Evolutionary conservation across 2,888 invertebrate genomes (phyloP).

Genomic region (Lampropteryx suffumata): DNA sequence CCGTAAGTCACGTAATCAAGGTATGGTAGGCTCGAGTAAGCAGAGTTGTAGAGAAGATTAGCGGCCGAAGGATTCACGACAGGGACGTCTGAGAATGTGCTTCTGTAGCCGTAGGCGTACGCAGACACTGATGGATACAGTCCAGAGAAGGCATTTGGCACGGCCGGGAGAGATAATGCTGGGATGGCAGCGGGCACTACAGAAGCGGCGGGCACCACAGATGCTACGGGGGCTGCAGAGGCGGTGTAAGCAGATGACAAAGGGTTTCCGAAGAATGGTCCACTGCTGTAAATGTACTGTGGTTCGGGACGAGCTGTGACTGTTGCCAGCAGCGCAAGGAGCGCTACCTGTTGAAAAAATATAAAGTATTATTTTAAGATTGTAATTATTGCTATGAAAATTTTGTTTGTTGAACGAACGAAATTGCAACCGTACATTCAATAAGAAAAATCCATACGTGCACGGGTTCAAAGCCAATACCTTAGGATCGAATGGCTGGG

Average conservation of each 20-base stretch:
- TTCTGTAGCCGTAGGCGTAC: constrained; percentile 49
- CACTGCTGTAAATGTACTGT: constrained; percentile 35
- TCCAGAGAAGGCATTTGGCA: constrained; percentile 2
- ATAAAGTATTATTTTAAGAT: too few species aligned
- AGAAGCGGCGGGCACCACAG: constrained; percentile 9
- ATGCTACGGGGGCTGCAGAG: background rate
- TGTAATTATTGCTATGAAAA: too few species aligned
- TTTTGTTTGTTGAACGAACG: too few species aligned
- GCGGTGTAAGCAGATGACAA: constrained; percentile 26
- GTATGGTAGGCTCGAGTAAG: constrained; percentile 31
- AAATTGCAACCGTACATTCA: too few species aligned
- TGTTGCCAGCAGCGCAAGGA: constrained; percentile 44
- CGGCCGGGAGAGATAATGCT: background rate
- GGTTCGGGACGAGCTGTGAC: constrained; percentile 50
- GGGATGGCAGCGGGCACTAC: constrained; percentile 1
- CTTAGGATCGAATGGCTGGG: too few species aligned
- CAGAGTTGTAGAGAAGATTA: constrained; percentile 40
- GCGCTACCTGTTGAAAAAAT: constrained; percentile 44
- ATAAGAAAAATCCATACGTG: too few species aligned
- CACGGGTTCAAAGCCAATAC: too few species aligned
- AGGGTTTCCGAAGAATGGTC: constrained; percentile 32
- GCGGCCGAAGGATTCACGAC: constrained; percentile 39
- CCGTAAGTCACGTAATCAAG: background rate
- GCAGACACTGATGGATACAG: constrained; percentile 34
- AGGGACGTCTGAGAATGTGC: constrained; percentile 33